Percentiles rank a stretch among this genome's conserved stretches.
These are phyloP conservation scores for Lumbricus terrestris DNA, from an alignment of 2,888 invertebrate genomes.

Conservation along the genomic window DNA sequence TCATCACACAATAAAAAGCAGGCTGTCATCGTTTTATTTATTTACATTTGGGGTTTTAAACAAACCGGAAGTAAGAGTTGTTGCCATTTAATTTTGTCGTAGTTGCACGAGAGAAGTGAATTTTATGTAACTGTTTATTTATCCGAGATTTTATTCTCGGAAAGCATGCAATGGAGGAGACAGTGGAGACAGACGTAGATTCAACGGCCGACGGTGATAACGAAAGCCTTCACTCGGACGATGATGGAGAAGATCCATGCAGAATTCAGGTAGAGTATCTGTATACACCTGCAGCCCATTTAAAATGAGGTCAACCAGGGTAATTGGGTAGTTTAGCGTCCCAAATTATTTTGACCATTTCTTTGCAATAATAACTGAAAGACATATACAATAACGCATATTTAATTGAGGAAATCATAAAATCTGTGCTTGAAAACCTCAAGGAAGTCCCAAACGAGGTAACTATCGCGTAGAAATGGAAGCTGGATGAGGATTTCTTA, in stretches of 20 bases:
- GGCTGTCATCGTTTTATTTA: background rate
- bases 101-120: background rate
- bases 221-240: constrained; percentile 8
- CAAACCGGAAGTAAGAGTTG: background rate
- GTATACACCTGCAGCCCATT: too few relatives aligned
- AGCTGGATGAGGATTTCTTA: too few relatives aligned
- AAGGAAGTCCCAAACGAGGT: too few relatives aligned
- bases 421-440: too few relatives aligned
- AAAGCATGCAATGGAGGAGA: constrained; percentile 16
- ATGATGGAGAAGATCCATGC: constrained; percentile 3
- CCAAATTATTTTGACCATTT: too few relatives aligned
- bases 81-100: background rate
- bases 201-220: background rate
- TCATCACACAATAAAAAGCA: background rate
- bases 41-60: background rate
- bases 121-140: background rate
- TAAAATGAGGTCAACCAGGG: too few relatives aligned
- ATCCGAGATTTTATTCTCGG: background rate
- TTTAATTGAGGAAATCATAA: too few relatives aligned
- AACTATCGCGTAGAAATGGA: too few relatives aligned
- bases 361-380: too few relatives aligned
- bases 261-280: background rate
- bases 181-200: background rate
- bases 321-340: too few relatives aligned
- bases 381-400: too few relatives aligned